A percentile compares a stretch with the other conserved stretches of the same genome.
These are phyloP conservation scores for Sphinx pinastri DNA, from an alignment of 2,888 invertebrate genomes.

Conservation along the genomic window DNA sequence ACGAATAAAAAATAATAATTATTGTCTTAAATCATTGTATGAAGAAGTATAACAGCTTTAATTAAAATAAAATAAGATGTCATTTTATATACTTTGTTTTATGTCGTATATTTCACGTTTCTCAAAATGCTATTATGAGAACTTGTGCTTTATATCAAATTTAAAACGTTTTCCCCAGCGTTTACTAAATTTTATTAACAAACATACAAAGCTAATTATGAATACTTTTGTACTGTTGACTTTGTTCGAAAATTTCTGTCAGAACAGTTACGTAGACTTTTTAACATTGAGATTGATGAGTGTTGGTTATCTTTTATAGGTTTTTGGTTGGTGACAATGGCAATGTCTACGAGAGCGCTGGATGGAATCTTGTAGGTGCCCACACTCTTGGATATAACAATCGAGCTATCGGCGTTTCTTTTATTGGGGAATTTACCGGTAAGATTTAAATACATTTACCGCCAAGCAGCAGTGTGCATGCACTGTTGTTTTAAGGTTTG, in stretches of 20 bases:
- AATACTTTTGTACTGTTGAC: not conserved
- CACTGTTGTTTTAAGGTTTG: too few species aligned
- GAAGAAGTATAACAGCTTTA: too few species aligned
- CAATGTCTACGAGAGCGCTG: constrained; percentile 84
- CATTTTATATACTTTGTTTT: too few species aligned
- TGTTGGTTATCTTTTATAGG: constrained; percentile 55
- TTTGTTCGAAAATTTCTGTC: not conserved
- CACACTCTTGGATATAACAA: constrained; percentile 82
- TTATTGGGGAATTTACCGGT: constrained; percentile 80
- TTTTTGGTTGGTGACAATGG: constrained; percentile 85
- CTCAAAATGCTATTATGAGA: not conserved
- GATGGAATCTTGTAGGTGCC: constrained; percentile 82
- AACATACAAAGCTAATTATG: not conserved
- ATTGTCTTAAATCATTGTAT: too few species aligned
- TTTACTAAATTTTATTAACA: not conserved
- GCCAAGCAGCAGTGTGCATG: too few species aligned
- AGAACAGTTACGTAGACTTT: not conserved
- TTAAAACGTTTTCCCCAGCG: not conserved
- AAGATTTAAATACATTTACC: too few species aligned
- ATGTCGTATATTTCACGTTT: too few species aligned
- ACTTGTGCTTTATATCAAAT: not conserved
- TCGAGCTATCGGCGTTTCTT: constrained; percentile 81
- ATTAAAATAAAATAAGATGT: too few species aligned
- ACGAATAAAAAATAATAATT: too few species aligned
- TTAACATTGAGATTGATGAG: not conserved